Percentiles rank a stretch among this genome's conserved stretches.
Conservation (phyloP, 2,797 vertebrate species). For the Mus minutoides region DNA sequence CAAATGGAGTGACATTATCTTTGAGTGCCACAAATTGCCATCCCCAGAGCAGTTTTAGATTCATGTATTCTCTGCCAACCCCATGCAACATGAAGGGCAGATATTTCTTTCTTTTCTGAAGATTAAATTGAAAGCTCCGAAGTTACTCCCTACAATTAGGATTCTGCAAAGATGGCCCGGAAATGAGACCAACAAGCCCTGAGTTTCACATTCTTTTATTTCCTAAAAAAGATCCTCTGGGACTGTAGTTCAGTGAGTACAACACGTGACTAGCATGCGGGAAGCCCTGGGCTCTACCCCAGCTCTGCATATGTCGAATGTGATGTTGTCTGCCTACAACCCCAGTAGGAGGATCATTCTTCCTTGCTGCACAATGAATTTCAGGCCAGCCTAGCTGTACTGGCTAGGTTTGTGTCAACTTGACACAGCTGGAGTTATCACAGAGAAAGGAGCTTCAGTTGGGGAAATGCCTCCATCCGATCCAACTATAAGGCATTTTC, state of each 20-base stretch:
- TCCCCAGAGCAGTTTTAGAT: not conserved
- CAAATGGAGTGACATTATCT: not conserved
- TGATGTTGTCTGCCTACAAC: not conserved
- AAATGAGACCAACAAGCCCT: not conserved
- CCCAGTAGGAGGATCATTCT: not conserved
- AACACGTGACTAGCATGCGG: not conserved
- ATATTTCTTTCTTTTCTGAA: slow-evolving; percentile 1
- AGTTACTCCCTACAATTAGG: not conserved
- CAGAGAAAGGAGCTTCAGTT: too few relatives aligned
- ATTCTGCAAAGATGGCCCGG: not conserved
- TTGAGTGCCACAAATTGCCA: not conserved
- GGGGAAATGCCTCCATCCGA: too few relatives aligned
- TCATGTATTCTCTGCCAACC: not conserved
- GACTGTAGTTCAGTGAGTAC: not conserved
- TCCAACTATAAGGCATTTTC: too few relatives aligned
- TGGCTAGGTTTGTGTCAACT: too few relatives aligned
- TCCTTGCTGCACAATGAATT: not conserved
- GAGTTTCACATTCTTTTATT: not conserved
- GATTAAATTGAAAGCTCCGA: not conserved
- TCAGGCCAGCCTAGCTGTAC: not conserved
- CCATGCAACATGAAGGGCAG: not conserved
- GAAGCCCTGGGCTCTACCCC: not conserved
- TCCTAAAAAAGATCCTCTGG: not conserved
- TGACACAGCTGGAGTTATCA: too few relatives aligned
- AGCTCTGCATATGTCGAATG: not conserved